Evolutionary conservation across 2,888 invertebrate genomes (phyloP).

Genomic region (Diabrotica balteata): DNA sequence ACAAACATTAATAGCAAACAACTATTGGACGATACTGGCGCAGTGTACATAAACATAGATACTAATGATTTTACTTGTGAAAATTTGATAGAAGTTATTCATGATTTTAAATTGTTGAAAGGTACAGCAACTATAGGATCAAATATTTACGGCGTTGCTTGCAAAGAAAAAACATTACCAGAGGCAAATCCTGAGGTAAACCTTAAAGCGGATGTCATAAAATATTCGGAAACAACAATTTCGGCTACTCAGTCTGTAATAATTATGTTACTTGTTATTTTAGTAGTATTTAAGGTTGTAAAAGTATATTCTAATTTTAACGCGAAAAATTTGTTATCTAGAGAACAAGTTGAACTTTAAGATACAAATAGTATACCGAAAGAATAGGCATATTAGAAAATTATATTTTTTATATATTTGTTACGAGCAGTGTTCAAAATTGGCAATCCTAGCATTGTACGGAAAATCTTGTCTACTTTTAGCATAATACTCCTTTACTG

Average conservation of each 20-base stretch:
- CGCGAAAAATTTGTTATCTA: neutral
- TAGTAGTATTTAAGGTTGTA: neutral
- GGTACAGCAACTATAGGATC: slow-evolving; percentile 9
- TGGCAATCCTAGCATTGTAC: no score
- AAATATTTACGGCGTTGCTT: slow-evolving; percentile 26
- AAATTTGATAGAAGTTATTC: slow-evolving; percentile 9
- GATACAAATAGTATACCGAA: no score
- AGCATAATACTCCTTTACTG: no score
- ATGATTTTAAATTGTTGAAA: slow-evolving; percentile 3
- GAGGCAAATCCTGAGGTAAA: neutral
- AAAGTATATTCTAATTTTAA: slow-evolving; percentile 1
- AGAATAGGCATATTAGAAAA: no score
- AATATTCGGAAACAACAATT: slow-evolving; percentile 1
- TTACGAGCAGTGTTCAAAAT: no score
- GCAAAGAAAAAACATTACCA: slow-evolving; percentile 1
- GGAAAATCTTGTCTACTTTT: no score
- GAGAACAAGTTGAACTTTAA: slow-evolving; percentile 7
- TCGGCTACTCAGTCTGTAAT: neutral
- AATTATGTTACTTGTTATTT: slow-evolving; percentile 1
- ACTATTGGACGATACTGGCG: slow-evolving; percentile 3
- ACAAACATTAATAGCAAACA: slow-evolving; percentile 6
- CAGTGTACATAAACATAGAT: slow-evolving; percentile 18
- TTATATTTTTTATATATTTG: no score
- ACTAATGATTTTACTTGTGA: slow-evolving; percentile 21
- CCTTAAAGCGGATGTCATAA: neutral